A percentile compares a stretch with the other conserved stretches of the same genome.
Conservation (phyloP, 2,113 vertebrate genomes). For the Calidris pygmaea region DNA sequence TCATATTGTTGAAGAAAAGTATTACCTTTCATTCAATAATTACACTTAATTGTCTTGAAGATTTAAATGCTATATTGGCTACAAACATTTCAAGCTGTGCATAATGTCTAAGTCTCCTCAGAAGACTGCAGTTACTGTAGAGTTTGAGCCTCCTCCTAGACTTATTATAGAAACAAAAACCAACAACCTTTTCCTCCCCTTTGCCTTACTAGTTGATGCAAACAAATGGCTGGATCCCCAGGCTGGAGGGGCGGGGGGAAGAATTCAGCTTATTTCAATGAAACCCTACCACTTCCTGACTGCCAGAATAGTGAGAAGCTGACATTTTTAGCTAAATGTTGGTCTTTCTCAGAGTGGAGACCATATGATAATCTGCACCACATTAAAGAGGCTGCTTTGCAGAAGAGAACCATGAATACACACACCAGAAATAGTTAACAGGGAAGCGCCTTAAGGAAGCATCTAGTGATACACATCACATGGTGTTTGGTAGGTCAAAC, state of each 20-base stretch:
- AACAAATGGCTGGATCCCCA: neutral
- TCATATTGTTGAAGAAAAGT: conserved; percentile 53
- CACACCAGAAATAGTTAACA: neutral
- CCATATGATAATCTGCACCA: neutral
- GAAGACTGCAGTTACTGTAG: neutral
- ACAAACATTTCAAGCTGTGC: conserved; percentile 55
- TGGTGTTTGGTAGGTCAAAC: neutral
- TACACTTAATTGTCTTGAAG: conserved; percentile 60
- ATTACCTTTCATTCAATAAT: conserved; percentile 69
- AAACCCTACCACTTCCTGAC: neutral
- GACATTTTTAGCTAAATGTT: neutral
- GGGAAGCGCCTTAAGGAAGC: neutral
- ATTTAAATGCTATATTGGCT: conserved; percentile 58
- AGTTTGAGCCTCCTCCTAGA: neutral
- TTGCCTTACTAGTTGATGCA: neutral
- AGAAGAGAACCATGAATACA: neutral
- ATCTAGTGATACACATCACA: no score
- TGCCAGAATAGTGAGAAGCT: neutral
- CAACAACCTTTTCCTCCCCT: neutral
- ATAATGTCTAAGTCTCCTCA: conserved; percentile 11
- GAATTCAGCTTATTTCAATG: neutral
- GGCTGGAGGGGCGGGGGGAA: neutral
- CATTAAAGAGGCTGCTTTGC: neutral
- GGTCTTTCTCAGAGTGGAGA: neutral
- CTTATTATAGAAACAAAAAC: neutral